Base-by-base conservation (phyloP, 1,140 invertebrate species). In the Monomorium pharaonis region DNA sequence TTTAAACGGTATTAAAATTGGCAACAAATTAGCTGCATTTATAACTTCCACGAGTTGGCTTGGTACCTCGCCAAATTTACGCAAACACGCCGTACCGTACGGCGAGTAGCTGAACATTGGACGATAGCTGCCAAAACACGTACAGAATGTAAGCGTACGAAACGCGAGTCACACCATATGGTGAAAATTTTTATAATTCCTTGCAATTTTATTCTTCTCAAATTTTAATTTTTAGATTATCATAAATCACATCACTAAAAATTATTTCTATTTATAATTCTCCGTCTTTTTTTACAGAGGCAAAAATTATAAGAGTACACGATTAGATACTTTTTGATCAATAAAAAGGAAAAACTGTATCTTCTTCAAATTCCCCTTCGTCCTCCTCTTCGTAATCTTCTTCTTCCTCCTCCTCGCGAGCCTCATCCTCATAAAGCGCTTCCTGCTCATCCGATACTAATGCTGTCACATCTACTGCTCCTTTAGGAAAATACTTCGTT, bases 401-500 rank as follows among this genome's bases (percentile, higher is more conserved):
- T 0, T 74, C 78, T 0, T 65, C 2, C 60, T 56, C 24, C 91
- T 91, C 0, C 21, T 84, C 51, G 75, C 0, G n/a, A n/a, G n/a
- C 63, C 0, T 81, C 88, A 0, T 42, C 51, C 21, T 85, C 87
- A 9, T 90, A 85, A 21, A 69, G 16, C 3, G 85, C 84, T 33
- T 91, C 83, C 0, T 91, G 63, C 0, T 85, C 87, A 0, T 85
- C 83, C 3, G 37, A 51, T 4, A 58, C 21, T 9, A 84, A 84
- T 42, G 75, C 56, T 37, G 89, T 30, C 10, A 75, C 21, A 70
- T 93, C 93, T 3, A 91, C 70, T 2, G 81, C 86, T 16, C 89
- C 83, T 12, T 85, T 56, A 0, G 92, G 90, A 51, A 94, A 94
- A 65, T 93, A 94, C 16, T 91, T 67, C 10, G 85, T 75, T 30